Conservation (phyloP, 1,140 invertebrate species). For the Meloidogyne floridensis region DNA sequence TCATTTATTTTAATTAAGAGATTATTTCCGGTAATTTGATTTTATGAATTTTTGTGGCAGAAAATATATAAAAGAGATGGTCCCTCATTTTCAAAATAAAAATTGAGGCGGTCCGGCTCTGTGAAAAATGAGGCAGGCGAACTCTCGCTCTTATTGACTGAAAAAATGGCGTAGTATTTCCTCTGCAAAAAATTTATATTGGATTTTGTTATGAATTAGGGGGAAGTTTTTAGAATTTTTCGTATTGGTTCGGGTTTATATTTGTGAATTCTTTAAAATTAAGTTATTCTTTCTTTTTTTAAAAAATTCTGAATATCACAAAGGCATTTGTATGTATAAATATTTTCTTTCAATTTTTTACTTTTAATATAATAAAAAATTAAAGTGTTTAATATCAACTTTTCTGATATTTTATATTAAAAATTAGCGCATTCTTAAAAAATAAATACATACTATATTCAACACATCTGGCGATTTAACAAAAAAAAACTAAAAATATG, state of each 20-base stretch:
- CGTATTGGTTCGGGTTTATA: too few species aligned
- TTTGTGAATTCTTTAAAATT: too few species aligned
- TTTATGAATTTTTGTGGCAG: not conserved
- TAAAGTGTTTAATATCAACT: not conserved
- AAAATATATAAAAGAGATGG: not conserved
- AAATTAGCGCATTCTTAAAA: not conserved
- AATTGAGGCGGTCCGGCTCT: constrained; percentile 5
- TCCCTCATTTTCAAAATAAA: not conserved
- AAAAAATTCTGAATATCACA: too few species aligned
- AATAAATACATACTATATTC: not conserved
- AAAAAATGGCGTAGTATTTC: constrained; percentile 9
- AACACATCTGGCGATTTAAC: not conserved
- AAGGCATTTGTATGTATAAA: too few species aligned
- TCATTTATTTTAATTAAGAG: too few species aligned
- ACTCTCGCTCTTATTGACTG: constrained; percentile 6
- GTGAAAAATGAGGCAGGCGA: constrained; percentile 1
- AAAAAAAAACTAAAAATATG: not conserved
- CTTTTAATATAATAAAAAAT: too few species aligned
- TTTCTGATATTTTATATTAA: not conserved
- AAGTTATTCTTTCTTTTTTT: too few species aligned
- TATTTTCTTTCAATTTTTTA: too few species aligned
- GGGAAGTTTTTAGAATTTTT: too few species aligned
- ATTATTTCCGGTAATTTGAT: not conserved
- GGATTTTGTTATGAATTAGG: too few species aligned
- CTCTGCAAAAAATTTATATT: not conserved